A percentile compares a stretch with the other conserved stretches of the same genome.
Evolutionary conservation across 2,113 vertebrate species (phyloP).

Genomic region (Potamarius usumacintae): DNA sequence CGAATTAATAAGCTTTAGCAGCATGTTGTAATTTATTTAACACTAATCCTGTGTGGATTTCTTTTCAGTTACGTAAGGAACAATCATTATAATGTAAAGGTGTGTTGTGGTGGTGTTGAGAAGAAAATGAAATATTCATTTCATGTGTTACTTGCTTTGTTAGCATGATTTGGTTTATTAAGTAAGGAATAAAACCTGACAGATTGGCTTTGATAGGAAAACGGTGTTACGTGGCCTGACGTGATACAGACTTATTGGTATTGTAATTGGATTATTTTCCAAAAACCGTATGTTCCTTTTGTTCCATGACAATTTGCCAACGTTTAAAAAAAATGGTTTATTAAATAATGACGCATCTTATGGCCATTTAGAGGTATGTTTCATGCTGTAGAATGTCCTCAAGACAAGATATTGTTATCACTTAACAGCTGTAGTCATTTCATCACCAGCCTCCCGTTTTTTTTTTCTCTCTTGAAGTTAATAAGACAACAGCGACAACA

Average conservation of each 20-base stretch:
- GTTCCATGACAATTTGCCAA: not conserved
- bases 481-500: not conserved
- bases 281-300: not conserved
- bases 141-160: not conserved
- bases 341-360: not conserved
- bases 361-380: not conserved
- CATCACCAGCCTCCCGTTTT: not conserved
- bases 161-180: not conserved
- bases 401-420: not conserved
- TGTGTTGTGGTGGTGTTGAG: not conserved
- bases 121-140: not conserved
- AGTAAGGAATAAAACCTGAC: not conserved
- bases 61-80: not conserved
- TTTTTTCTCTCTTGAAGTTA: not conserved
- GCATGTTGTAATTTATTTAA: not conserved
- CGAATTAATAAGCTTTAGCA: not conserved
- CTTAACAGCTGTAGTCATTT: not conserved
- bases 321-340: not conserved
- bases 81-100: not conserved
- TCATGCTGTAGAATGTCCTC: not conserved
- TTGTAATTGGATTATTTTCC: not conserved
- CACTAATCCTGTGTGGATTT: not conserved
- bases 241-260: not conserved
- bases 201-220: not conserved
- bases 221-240: not conserved